Evolutionary conservation across 2,113 vertebrate species (phyloP), one percentile per base, ranked within the genome.

Genomic region (Donacobius atricapilla): DNA sequence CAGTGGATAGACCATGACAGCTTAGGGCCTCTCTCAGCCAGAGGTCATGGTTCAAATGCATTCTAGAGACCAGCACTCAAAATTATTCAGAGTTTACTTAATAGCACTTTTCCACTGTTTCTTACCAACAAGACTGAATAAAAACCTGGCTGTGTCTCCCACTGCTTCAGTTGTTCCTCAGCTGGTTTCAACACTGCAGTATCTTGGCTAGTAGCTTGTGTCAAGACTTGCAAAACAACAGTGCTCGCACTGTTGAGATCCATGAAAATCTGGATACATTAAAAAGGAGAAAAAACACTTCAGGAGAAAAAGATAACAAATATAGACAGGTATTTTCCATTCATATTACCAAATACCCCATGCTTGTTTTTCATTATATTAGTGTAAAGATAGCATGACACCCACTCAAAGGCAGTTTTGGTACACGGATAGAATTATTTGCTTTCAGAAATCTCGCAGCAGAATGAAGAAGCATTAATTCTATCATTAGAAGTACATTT

Each of bases 61-160:
- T 40, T 70, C 42, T 54, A 39, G 15, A 84, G 1, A 42, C 12
- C 2, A n/a, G 77, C 13, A 56, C 10, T 37, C 37, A 57, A 39
- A 75, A 87, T 87, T 63, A 58, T 28, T 73, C 51, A 47, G 31
- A 77, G 75, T 70, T 64, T 87, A 85, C 53, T n/a, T 50, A 48
- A 83, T 3, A 79, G 39, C 12, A 92, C 11, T 93, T 83, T 83
- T 53, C 17, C 77, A 90, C 58, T 85, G 80, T 68, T 75, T 94
- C 99, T 98, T 98, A 99, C 99, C 99, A 99, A 97, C 44, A 99
- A 98, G 54, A 99, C 99, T 11, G 99, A 99, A 96, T 99, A 99
- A 97, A 99, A 99, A 60, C 99, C 99, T 31, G 99, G 99, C 96
- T 99, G 99, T 9, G 99, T 99, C 97, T 99, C 99, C 99, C 99